Percentiles rank a stretch among this genome's conserved stretches.
Evolutionary conservation across 2,888 invertebrate genomes (phyloP).

Genomic region (Hyposoter didymator): DNA sequence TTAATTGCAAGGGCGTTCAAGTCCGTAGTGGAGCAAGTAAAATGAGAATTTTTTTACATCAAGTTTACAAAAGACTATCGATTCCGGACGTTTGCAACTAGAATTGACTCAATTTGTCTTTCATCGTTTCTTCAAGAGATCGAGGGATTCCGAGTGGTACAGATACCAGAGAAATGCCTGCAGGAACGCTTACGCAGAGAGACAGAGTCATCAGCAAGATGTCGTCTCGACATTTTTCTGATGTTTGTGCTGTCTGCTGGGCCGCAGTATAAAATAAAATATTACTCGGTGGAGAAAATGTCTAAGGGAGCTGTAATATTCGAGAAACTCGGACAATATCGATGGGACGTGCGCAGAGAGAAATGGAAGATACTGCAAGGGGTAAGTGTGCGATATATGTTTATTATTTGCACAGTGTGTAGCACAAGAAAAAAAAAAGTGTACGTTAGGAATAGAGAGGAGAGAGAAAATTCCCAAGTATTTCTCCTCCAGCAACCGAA

Average conservation of each 20-base stretch:
- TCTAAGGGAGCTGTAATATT: slow-evolving; percentile 13
- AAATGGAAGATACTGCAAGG: slow-evolving; percentile 31
- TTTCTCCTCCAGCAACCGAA: slow-evolving; percentile 48
- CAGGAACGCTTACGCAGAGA: not conserved
- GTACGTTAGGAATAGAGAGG: slow-evolving; percentile 21
- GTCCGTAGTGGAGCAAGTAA: not conserved
- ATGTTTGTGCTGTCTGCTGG: slow-evolving; percentile 13
- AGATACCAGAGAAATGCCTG: not conserved
- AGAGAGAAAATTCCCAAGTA: slow-evolving; percentile 41
- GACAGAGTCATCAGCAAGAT: not conserved
- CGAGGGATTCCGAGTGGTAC: not conserved
- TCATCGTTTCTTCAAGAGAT: not conserved
- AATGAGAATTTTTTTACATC: not conserved
- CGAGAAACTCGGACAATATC: slow-evolving; percentile 52
- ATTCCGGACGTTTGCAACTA: not conserved
- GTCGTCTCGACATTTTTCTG: not conserved
- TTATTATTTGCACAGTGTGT: not conserved
- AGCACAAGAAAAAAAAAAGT: slow-evolving; percentile 10
- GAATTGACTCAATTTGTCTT: not conserved
- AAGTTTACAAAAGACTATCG: not conserved
- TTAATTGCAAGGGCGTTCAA: slow-evolving; percentile 7
- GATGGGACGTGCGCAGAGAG: slow-evolving; percentile 55
- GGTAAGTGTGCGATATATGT: slow-evolving; percentile 35
- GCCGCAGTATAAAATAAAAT: slow-evolving; percentile 42
- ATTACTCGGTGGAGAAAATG: slow-evolving; percentile 33